A percentile compares a stretch with the other conserved stretches of the same genome.
These are phyloP conservation scores for Ophraella communa DNA, from an alignment of 2,888 invertebrate genomes.

Conservation along the genomic window DNA sequence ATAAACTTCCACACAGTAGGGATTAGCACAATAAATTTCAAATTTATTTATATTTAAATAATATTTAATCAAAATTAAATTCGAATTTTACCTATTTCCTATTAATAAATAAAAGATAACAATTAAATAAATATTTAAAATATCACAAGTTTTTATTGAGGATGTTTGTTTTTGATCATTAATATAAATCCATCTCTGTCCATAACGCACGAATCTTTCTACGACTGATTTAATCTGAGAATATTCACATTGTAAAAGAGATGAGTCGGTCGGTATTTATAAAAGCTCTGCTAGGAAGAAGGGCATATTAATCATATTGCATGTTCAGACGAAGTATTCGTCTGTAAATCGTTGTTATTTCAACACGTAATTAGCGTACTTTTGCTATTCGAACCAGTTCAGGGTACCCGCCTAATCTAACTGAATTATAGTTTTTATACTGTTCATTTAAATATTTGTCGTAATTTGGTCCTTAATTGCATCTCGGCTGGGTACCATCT, in stretches of 20 bases:
- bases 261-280: slow-evolving; percentile 50
- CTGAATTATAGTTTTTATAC: not conserved
- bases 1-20: no score
- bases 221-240: slow-evolving; percentile 26
- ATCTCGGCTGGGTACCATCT: not conserved
- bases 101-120: no score
- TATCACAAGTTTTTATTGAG: no score
- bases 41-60: no score
- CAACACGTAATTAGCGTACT: slow-evolving; percentile 45
- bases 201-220: slow-evolving; percentile 5
- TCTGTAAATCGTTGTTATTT: slow-evolving; percentile 42
- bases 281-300: slow-evolving; percentile 52
- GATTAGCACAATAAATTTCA: no score
- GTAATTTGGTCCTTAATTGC: not conserved
- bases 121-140: not conserved
- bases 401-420: slow-evolving; percentile 5
- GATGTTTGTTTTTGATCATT: not conserved
- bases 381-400: slow-evolving; percentile 15
- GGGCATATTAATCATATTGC: slow-evolving; percentile 61
- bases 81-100: no score
- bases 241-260: slow-evolving; percentile 21
- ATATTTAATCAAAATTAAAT: no score
- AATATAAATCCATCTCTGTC: slow-evolving; percentile 2
- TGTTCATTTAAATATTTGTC: slow-evolving; percentile 7
- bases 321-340: slow-evolving; percentile 53